Evolutionary conservation across 2,113 vertebrate genomes (phyloP).

Genomic region (Cichladusa arquata): DNA sequence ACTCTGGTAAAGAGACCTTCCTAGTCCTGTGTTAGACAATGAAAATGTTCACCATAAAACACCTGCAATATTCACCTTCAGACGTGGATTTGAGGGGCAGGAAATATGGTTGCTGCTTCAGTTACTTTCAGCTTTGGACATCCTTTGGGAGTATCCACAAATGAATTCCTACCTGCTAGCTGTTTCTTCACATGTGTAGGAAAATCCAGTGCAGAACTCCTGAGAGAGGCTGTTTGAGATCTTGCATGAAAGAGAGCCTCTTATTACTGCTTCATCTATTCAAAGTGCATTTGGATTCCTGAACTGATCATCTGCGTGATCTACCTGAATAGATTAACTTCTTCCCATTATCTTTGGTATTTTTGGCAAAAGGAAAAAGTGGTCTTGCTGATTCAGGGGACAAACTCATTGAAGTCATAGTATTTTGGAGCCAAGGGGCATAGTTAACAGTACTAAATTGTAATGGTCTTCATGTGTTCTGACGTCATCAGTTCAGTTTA

Average conservation of each 20-base stretch:
- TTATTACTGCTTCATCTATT: neutral
- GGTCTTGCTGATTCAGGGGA: neutral
- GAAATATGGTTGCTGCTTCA: neutral
- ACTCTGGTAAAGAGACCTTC: neutral
- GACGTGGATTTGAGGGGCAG: neutral
- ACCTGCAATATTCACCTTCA: neutral
- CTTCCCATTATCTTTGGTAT: neutral
- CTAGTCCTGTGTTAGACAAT: neutral
- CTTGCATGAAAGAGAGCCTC: neutral
- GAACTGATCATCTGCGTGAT: neutral
- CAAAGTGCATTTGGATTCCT: neutral
- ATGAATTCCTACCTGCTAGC: neutral
- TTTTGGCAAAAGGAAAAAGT: neutral
- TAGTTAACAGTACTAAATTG: neutral
- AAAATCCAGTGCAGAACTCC: neutral
- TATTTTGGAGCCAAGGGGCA: neutral
- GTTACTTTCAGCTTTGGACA: neutral
- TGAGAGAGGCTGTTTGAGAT: neutral
- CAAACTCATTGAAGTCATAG: neutral
- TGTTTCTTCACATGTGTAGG: accelerated
- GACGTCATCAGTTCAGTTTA: neutral
- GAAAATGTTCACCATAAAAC: neutral
- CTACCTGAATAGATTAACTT: neutral
- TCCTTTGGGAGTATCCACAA: neutral
- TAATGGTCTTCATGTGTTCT: neutral